phyloP scores from a whole-genome alignment of 1,140 invertebrate genomes.

The Bombus huntii region DNA sequence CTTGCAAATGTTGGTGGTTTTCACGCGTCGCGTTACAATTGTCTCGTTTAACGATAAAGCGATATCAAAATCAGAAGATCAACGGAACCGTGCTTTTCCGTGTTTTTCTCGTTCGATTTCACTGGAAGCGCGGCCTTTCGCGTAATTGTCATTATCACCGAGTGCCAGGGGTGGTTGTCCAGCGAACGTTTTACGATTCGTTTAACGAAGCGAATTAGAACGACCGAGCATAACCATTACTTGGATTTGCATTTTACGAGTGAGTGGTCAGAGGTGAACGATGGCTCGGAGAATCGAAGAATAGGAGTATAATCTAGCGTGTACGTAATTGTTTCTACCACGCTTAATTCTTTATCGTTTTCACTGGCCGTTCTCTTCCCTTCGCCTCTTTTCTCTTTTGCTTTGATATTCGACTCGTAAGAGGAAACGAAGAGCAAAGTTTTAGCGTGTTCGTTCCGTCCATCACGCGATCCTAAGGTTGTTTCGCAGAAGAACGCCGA shows the following conservation, averaged over 20 bases:
- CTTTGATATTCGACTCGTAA: neutral
- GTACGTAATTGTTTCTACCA: neutral
- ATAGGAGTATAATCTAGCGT: neutral
- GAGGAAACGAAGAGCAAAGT: neutral
- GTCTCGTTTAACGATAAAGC: neutral
- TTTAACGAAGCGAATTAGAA: slow-evolving; percentile 68
- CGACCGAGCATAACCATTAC: slow-evolving; percentile 68
- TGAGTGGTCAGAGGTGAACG: slow-evolving; percentile 57
- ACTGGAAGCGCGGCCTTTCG: slow-evolving; percentile 54
- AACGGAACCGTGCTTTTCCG: neutral
- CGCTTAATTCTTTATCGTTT: neutral
- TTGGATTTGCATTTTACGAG: slow-evolving; percentile 79
- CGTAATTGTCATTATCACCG: slow-evolving; percentile 69
- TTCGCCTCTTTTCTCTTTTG: neutral
- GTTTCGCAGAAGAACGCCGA: neutral
- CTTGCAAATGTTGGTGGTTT: too few species aligned
- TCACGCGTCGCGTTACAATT: too few species aligned
- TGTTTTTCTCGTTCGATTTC: neutral
- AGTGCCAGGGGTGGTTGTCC: slow-evolving; percentile 55
- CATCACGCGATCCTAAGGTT: neutral
- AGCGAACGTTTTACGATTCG: slow-evolving; percentile 74
- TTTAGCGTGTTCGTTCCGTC: neutral
- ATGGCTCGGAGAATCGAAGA: slow-evolving; percentile 1
- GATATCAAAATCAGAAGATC: neutral
- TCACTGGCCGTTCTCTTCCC: neutral